These are phyloP conservation scores for western clawed frog (Xenopus tropicalis) DNA, from an alignment of 2,113 vertebrate species.

Conservation along the genomic window UCB_Xtro_10.0 CM004448.2:80979001-80979500, in stretches of 20 bases:
- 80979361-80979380: background rate
- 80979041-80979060: too few relatives aligned
- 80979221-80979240: too few relatives aligned
- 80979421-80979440: too few relatives aligned
- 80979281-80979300: background rate
- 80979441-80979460: background rate
- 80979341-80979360: background rate
- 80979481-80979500: slow-evolving; percentile 62
- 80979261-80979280: background rate
- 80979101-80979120: too few relatives aligned
- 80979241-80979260: background rate
- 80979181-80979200: too few relatives aligned
- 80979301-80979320: background rate
- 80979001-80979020: background rate
- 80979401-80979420: background rate
- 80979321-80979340: background rate
- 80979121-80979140: too few relatives aligned
- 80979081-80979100: too few relatives aligned
- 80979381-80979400: background rate
- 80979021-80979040: too few relatives aligned
- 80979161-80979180: too few relatives aligned
- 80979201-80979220: too few relatives aligned
- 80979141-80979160: too few relatives aligned
- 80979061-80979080: too few relatives aligned
- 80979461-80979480: background rate